Percentiles rank a stretch among this genome's conserved stretches.
Evolutionary conservation across 1,140 invertebrate species (phyloP).

Genomic region (Rhyacophila brunnea): DNA sequence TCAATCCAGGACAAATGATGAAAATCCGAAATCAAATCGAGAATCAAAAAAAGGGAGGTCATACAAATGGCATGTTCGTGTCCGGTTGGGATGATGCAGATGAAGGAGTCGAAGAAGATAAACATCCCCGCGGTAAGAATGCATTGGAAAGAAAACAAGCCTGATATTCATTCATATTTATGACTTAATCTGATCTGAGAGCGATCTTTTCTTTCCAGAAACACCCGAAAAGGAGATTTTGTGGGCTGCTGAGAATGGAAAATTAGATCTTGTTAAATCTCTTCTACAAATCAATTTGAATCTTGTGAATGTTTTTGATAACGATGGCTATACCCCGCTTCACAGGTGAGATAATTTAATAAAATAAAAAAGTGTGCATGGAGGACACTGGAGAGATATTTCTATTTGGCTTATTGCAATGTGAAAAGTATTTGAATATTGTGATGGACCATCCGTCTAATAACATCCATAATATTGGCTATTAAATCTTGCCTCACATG

Average conservation of each 20-base stretch:
- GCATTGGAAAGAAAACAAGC: no score
- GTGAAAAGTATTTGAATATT: no score
- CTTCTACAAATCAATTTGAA: conserved; percentile 61
- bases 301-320: conserved; percentile 71
- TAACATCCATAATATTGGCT: no score
- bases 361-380: not conserved
- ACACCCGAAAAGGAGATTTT: conserved; percentile 69
- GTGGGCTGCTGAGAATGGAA: conserved; percentile 80
- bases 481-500: no score
- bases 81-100: conserved; percentile 67
- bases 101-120: conserved; percentile 58
- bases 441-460: no score
- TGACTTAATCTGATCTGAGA: conserved; percentile 1
- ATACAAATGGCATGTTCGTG: conserved; percentile 58
- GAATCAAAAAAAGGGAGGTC: conserved; percentile 45
- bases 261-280: conserved; percentile 63
- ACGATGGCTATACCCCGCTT: conserved; percentile 88
- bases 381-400: no score
- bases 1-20: conserved; percentile 20
- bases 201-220: conserved; percentile 51
- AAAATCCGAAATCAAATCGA: conserved; percentile 43
- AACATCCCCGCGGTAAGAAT: conserved; percentile 58
- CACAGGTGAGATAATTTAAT: conserved; percentile 52
- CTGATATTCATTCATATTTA: conserved; percentile 7
- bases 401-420: no score